Evolutionary conservation across 2,113 vertebrate genomes (phyloP).

Genomic region (Hipposideros armiger): DNA sequence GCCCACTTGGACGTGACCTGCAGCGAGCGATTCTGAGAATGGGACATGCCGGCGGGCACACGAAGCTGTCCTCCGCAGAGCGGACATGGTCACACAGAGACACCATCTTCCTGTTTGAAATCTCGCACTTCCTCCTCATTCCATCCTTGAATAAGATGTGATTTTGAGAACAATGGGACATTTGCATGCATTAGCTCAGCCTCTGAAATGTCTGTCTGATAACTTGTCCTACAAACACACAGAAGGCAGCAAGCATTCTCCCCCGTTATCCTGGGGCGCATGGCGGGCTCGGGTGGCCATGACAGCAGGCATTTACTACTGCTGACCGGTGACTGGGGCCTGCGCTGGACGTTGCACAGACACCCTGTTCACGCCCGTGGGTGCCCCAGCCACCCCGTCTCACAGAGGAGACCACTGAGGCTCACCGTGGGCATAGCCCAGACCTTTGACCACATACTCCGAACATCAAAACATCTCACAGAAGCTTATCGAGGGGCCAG

Average conservation of each 20-base stretch:
- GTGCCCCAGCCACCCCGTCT: no score
- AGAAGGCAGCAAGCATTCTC: background rate
- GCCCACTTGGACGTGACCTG: background rate
- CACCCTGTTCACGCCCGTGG: rapidly evolving
- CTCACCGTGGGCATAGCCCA: rapidly evolving
- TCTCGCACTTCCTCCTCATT: background rate
- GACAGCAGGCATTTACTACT: background rate
- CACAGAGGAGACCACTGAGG: background rate
- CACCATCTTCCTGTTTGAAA: background rate
- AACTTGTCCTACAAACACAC: background rate
- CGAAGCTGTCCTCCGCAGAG: background rate
- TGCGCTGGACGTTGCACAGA: rapidly evolving
- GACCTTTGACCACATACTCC: background rate
- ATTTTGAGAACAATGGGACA: background rate
- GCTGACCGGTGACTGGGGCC: background rate
- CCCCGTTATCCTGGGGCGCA: no score
- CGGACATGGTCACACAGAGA: no score
- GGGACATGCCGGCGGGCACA: no score
- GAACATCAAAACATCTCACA: background rate
- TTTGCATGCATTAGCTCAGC: background rate
- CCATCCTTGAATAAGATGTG: background rate
- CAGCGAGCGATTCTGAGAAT: background rate
- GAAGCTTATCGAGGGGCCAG: background rate
- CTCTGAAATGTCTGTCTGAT: background rate
- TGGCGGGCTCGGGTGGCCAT: rapidly evolving